These are phyloP conservation scores for Micropterix aruncella DNA, from an alignment of 2,888 invertebrate genomes.

Conservation along the genomic window DNA sequence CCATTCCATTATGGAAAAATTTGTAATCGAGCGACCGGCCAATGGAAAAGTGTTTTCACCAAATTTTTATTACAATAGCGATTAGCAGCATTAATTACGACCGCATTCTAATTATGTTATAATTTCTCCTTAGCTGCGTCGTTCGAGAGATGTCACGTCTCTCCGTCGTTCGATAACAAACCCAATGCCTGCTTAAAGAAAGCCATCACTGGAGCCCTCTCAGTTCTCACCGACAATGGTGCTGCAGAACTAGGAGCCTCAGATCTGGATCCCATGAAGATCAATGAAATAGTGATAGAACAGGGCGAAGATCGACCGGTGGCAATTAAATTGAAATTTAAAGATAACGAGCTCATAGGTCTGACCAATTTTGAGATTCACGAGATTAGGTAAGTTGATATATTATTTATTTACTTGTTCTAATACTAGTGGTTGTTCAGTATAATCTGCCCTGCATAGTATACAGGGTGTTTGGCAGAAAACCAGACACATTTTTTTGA, in stretches of 20 bases:
- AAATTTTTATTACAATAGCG: too few relatives aligned
- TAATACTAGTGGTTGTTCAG: too few relatives aligned
- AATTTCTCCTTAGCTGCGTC: constrained; percentile 12
- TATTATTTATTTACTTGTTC: too few relatives aligned
- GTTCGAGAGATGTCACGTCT: constrained; percentile 14
- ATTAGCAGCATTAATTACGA: too few relatives aligned
- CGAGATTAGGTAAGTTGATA: constrained; percentile 9
- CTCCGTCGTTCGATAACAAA: constrained; percentile 10
- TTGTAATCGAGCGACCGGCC: too few relatives aligned
- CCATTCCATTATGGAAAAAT: too few relatives aligned
- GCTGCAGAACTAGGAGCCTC: constrained; percentile 3
- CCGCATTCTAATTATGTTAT: too few relatives aligned
- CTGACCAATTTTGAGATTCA: constrained; percentile 3
- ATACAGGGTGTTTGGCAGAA: too few relatives aligned
- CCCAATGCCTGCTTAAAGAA: constrained; percentile 14
- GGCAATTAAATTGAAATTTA: constrained; percentile 9
- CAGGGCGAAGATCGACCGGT: constrained; percentile 9
- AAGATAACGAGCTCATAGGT: constrained; percentile 7
- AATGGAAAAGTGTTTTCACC: too few relatives aligned
- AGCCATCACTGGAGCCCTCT: constrained; percentile 11
- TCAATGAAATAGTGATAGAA: constrained; percentile 8
- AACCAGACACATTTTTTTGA: too few relatives aligned
- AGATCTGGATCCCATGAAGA: constrained; percentile 3
- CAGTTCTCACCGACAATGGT: constrained; percentile 11
- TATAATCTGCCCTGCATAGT: too few relatives aligned